Base-by-base conservation (phyloP, 2,797 vertebrate species). In the Podarcis siculus region DNA sequence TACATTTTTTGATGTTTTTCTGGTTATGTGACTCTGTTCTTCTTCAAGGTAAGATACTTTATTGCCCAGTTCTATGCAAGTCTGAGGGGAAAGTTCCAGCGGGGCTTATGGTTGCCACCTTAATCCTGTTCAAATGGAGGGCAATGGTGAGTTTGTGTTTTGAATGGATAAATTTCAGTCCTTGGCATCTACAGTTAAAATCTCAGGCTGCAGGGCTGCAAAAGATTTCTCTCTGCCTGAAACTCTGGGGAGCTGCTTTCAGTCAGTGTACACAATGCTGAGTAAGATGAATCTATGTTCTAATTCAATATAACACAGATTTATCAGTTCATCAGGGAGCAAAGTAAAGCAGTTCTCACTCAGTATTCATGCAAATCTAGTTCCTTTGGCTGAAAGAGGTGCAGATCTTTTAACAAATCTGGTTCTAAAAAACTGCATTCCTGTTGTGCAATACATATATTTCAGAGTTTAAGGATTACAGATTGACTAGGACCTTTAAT, bases 11-110 rank as follows among this genome's bases (percentile, higher is more conserved):
- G 45, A 79, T 93, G 0, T 75, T 94, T 71, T 92, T 97, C 85
- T 82, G 92, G 76, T 91, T 97, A 55, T 86, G 96, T 0, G 82
- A 95, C 89, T 93, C 90, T 37, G 8, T 94, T 79, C 93, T 97
- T 7, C 71, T 96, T 85, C 94, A 32, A 96, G 97, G 97, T 97
- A 96, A 97, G 96, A 71, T 10, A 13, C 25, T 75, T 75, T 73
- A 32, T 45, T 55, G 32, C 19, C 3, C 64, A 83, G 39, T 71
- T 4, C 42, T 58, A 69, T 9, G 21, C 25, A 25, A 4, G 1
- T n/a, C 42, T 71, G 21, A 83, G 30, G 8, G 25, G 35, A 39
- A 37, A n/a, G 61, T 13, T 42, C 61, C 32, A 67, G 8, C 10
- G 15, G 5, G 7, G 3, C 3, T 27, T 25, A 71, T 23, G 25